Conservation (phyloP, 1,140 invertebrate genomes). For the Macrotrachela quadricornifera region DNA sequence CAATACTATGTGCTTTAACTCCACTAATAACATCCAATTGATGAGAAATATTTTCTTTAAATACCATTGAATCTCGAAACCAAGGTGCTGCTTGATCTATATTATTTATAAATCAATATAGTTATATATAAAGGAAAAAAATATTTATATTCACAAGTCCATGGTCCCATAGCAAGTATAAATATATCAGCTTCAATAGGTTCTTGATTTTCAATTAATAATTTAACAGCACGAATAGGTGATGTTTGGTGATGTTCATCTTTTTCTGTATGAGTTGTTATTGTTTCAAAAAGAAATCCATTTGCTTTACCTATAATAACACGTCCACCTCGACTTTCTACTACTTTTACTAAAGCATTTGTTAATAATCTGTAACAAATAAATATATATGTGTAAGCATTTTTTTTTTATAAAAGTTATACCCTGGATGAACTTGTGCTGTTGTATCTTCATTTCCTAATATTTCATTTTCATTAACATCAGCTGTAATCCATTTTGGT, state of each 20-base stretch:
- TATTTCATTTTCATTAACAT: not conserved
- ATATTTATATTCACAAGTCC: not conserved
- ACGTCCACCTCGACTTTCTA: not conserved
- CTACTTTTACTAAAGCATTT: no score
- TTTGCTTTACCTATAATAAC: not conserved
- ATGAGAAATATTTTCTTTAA: not conserved
- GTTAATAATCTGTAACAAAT: no score
- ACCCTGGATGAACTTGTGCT: not conserved
- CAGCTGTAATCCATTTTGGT: not conserved
- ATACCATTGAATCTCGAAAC: not conserved
- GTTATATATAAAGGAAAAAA: not conserved
- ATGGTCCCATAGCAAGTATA: constrained; percentile 7
- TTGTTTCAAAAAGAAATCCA: not conserved
- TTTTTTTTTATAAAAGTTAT: not conserved
- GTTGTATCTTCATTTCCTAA: not conserved
- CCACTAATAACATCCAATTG: not conserved
- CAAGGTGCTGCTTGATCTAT: not conserved
- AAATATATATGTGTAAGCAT: not conserved
- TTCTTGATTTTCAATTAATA: no score
- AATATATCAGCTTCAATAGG: not conserved
- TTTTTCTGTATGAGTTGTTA: no score
- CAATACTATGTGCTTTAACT: constrained; percentile 1
- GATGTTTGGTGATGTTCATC: no score
- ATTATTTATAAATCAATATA: no score
- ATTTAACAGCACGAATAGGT: no score